Conservation (phyloP, 2,113 vertebrate genomes). For the Chascanopsetta lugubris region DNA sequence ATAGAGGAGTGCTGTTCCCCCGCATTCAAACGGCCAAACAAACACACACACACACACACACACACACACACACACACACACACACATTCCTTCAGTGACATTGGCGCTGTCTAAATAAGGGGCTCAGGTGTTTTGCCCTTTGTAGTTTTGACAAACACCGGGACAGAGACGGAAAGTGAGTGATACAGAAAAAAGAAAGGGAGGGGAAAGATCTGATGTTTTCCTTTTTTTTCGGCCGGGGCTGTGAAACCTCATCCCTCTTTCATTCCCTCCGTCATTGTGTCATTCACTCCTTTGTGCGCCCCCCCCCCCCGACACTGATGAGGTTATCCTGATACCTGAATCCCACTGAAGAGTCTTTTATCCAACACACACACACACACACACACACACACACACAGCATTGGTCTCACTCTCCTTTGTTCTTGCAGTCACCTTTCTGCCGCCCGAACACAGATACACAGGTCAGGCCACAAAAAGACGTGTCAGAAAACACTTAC, state of each 20-base stretch:
- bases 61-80: constrained; percentile 1
- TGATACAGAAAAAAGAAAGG: constrained; percentile 38
- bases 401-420: constrained; percentile 33
- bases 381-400: constrained; percentile 25
- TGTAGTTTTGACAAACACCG: constrained; percentile 63
- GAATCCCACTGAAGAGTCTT: constrained; percentile 69
- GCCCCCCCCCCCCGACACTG: constrained; percentile 63
- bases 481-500: constrained; percentile 51
- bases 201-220: constrained; percentile 62
- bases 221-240: constrained; percentile 71
- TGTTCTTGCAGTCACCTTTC: constrained; percentile 40
- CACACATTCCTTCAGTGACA: constrained; percentile 72
- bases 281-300: constrained; percentile 78
- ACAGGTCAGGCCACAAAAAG: constrained; percentile 14
- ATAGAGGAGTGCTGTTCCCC: constrained; percentile 33
- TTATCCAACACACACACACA: constrained; percentile 37
- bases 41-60: constrained; percentile 2
- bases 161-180: constrained; percentile 60
- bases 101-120: constrained; percentile 58
- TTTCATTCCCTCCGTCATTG: constrained; percentile 74
- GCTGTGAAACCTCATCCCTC: constrained; percentile 79
- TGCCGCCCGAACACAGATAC: constrained; percentile 31
- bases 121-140: constrained; percentile 64
- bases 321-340: constrained; percentile 75
- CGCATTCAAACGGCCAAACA: constrained; percentile 37